Evolutionary conservation across 2,888 invertebrate species (phyloP).

Genomic region (Phlogophora meticulosa): DNA sequence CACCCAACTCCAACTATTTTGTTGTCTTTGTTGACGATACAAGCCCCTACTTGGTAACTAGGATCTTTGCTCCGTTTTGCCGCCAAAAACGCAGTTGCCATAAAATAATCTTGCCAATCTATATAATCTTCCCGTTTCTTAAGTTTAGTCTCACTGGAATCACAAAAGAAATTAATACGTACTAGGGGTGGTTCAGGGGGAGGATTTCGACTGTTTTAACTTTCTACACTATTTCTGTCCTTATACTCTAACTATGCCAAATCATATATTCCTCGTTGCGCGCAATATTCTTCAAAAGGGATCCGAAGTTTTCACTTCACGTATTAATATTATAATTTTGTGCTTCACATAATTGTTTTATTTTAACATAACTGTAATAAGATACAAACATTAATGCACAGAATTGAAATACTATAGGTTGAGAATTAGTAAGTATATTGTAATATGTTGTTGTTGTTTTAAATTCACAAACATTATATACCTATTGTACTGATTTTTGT

Average conservation of each 20-base stretch:
- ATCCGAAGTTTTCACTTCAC: no score
- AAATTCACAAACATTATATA: neutral
- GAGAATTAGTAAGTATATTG: no score
- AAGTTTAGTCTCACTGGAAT: conserved; percentile 38
- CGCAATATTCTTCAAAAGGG: no score
- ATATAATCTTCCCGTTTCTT: conserved; percentile 92
- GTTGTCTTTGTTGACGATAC: conserved; percentile 96
- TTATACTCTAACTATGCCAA: no score
- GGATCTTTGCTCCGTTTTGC: conserved; percentile 99
- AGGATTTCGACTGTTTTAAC: no score
- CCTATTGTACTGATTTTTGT: neutral
- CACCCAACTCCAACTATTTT: conserved; percentile 97
- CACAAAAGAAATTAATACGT: neutral
- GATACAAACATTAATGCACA: no score
- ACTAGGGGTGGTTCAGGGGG: no score
- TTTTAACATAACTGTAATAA: no score
- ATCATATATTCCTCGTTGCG: no score
- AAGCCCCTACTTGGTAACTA: conserved; percentile 97
- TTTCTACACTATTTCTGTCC: no score
- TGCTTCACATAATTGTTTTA: neutral
- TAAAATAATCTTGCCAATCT: conserved; percentile 98
- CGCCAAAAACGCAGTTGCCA: conserved; percentile 97
- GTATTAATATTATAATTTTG: neutral
- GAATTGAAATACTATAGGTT: no score
- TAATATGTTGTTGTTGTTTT: neutral